phyloP scores from a whole-genome alignment of 2,888 invertebrate species.

The Parnassius glacialis region DNA sequence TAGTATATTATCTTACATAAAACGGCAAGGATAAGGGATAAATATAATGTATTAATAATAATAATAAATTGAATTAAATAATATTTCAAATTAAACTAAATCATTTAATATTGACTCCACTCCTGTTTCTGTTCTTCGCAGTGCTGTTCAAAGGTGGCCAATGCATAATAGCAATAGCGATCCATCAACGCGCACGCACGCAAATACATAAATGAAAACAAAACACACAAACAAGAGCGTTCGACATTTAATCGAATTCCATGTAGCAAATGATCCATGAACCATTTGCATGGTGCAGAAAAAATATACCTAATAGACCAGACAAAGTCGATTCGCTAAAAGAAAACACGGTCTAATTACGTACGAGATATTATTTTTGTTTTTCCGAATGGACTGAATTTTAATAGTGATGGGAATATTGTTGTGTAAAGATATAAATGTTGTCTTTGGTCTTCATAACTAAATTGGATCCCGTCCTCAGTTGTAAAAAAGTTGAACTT shows the following conservation, averaged over 20 bases:
- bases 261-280: conserved; percentile 17
- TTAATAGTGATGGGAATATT: conserved; percentile 8
- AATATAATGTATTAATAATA: no score
- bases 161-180: conserved; percentile 9
- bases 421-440: not conserved
- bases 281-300: conserved; percentile 4
- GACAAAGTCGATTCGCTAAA: conserved; percentile 2
- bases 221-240: not conserved
- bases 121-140: not conserved
- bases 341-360: conserved; percentile 2
- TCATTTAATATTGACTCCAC: conserved; percentile 11
- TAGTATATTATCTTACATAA: no score
- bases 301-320: conserved; percentile 10
- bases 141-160: conserved; percentile 18
- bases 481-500: no score
- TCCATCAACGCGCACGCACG: conserved; percentile 7
- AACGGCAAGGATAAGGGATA: no score
- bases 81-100: not conserved
- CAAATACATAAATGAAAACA: conserved; percentile 4
- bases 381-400: conserved; percentile 3
- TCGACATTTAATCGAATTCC: conserved; percentile 22
- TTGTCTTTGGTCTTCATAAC: not conserved
- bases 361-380: not conserved
- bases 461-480: not conserved
- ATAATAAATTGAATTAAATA: not conserved